Percentiles rank a stretch among this genome's conserved stretches.
Evolutionary conservation across 2,888 invertebrate species (phyloP).

Genomic region (Drosophila paracracens): DNA sequence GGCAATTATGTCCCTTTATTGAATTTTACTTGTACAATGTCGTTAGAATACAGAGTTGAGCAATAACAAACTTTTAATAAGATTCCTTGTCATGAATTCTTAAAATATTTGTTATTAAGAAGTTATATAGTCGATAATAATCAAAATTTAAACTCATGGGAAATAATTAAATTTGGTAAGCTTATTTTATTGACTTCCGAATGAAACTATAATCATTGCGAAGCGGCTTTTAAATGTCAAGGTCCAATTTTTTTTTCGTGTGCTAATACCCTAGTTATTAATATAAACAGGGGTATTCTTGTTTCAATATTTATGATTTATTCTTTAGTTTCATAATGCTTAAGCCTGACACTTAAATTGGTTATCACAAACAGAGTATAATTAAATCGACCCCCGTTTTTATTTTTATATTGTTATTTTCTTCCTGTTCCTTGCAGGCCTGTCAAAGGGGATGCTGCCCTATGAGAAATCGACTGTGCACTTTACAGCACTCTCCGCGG

Average conservation of each 20-base stretch:
- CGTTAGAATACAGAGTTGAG: neutral
- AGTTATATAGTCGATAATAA: too few relatives aligned
- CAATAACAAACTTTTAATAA: neutral
- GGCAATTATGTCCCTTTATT: neutral
- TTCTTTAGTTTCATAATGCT: neutral
- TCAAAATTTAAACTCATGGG: neutral
- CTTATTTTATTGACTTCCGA: neutral
- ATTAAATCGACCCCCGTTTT: neutral
- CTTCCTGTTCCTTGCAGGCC: conserved; percentile 29
- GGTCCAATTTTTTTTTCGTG: conserved; percentile 9
- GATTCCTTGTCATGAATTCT: neutral
- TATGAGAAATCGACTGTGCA: conserved; percentile 15
- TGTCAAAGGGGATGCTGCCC: conserved; percentile 18
- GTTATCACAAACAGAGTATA: neutral
- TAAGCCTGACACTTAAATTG: neutral
- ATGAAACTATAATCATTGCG: conserved; percentile 11
- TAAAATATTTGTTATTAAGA: too few relatives aligned
- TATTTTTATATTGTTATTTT: neutral
- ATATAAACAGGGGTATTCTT: neutral
- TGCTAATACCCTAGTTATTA: conserved; percentile 6
- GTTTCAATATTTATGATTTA: neutral
- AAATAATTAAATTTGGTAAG: neutral
- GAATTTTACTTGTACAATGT: neutral
- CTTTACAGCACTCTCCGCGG: conserved; percentile 46
- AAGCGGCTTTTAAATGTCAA: conserved; percentile 48